These are phyloP conservation scores for Yponomeuta sedellus DNA, from an alignment of 2,888 invertebrate species.

Conservation along the genomic window DNA sequence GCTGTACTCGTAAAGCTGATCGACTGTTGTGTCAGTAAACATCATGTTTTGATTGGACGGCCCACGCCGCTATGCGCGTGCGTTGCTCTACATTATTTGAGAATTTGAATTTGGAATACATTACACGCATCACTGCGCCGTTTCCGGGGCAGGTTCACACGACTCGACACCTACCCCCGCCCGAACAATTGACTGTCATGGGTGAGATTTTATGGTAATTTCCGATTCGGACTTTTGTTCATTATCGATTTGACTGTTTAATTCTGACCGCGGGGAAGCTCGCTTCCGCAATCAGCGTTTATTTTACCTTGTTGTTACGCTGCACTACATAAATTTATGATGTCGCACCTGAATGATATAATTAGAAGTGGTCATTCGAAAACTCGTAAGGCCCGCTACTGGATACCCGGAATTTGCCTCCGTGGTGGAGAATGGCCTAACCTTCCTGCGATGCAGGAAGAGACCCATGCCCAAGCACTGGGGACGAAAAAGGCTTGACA, in stretches of 20 bases:
- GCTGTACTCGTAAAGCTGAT: constrained; percentile 9
- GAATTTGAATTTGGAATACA: constrained; percentile 52
- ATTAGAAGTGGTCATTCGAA: no score
- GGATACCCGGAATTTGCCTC: no score
- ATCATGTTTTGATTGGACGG: constrained; percentile 5
- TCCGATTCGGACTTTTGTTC: constrained; percentile 38
- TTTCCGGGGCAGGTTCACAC: constrained; percentile 51
- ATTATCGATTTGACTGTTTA: constrained; percentile 19
- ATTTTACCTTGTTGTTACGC: no score
- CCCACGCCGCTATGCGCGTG: neutral
- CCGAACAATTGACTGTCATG: constrained; percentile 51
- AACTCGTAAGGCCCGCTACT: no score
- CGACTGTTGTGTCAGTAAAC: constrained; percentile 12
- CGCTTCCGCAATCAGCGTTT: constrained; percentile 9
- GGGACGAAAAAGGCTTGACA: no score
- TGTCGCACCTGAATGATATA: no score
- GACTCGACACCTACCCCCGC: constrained; percentile 37
- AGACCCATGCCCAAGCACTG: no score
- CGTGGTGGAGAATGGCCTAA: no score
- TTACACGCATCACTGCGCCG: constrained; percentile 52
- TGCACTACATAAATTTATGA: no score
- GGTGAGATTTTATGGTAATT: constrained; percentile 71
- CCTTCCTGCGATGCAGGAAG: no score
- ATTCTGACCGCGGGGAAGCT: constrained; percentile 17
- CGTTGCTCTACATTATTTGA: constrained; percentile 5